phyloP scores from a whole-genome alignment of 2,888 invertebrate species.

The Tachina grossa region DNA sequence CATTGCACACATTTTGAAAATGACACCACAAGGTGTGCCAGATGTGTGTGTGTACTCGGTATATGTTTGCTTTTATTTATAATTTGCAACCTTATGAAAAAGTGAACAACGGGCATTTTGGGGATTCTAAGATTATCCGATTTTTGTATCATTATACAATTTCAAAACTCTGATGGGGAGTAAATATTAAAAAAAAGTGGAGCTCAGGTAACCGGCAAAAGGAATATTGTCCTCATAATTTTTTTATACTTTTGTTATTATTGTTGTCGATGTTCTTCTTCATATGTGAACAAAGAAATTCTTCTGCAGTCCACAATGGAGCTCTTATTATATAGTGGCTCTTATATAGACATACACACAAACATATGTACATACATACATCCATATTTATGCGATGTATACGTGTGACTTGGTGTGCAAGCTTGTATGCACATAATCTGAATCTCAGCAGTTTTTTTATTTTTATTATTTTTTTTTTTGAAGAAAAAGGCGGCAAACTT shows the following conservation, averaged over 20 bases:
- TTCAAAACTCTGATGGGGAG: constrained; percentile 27
- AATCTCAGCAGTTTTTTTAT: constrained; percentile 59
- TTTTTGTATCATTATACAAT: neutral
- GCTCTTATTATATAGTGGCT: constrained; percentile 47
- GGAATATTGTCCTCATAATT: constrained; percentile 64
- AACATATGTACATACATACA: constrained; percentile 11
- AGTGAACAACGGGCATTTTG: neutral
- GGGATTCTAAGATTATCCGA: neutral
- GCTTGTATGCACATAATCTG: constrained; percentile 44
- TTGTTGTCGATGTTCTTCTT: constrained; percentile 44
- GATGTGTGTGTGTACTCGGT: neutral
- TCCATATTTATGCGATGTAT: constrained; percentile 3
- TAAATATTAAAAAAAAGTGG: constrained; percentile 40
- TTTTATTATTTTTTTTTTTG: neutral
- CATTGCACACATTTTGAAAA: too few species aligned
- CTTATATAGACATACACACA: constrained; percentile 8
- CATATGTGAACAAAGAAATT: constrained; percentile 67
- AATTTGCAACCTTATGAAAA: neutral
- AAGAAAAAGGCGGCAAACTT: constrained; percentile 68
- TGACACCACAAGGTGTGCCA: too few species aligned
- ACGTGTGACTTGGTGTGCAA: neutral
- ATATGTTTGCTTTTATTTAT: neutral
- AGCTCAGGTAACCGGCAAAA: constrained; percentile 65
- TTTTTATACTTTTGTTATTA: constrained; percentile 17
- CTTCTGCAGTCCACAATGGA: constrained; percentile 65